Conservation (phyloP, 2,797 vertebrate species). For the Aphelocoma californica region DNA sequence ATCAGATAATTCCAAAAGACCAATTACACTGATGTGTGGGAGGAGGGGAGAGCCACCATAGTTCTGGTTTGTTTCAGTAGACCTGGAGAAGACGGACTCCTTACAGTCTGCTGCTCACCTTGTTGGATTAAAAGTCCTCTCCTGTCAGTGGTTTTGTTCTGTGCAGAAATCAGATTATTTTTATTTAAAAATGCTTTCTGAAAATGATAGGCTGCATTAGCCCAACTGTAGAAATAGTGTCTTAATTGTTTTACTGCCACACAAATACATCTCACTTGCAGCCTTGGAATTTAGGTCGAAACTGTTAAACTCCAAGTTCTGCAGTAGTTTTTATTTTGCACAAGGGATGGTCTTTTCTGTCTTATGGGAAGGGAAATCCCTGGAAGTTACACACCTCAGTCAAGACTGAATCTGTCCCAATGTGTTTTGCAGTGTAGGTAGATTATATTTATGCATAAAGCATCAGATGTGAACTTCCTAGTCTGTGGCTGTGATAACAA, state of each 20-base stretch:
- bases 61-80: not conserved
- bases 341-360: not conserved
- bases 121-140: not conserved
- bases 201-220: not conserved
- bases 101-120: not conserved
- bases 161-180: not conserved
- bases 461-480: slow-evolving; percentile 8
- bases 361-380: not conserved
- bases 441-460: not conserved
- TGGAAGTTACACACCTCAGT: not conserved
- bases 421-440: not conserved
- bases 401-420: not conserved
- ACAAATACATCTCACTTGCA: not conserved
- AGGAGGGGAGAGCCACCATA: not conserved
- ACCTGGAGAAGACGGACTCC: not conserved
- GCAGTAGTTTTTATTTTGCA: not conserved
- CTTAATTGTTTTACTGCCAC: not conserved
- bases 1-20: not conserved
- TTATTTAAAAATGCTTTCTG: not conserved
- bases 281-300: not conserved
- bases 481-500: slow-evolving; percentile 53
- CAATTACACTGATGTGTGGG: not conserved
- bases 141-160: not conserved
- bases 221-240: not conserved
- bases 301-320: not conserved